These are phyloP conservation scores for Todus mexicanus DNA, from an alignment of 2,797 vertebrate genomes.

Conservation along the genomic window DNA sequence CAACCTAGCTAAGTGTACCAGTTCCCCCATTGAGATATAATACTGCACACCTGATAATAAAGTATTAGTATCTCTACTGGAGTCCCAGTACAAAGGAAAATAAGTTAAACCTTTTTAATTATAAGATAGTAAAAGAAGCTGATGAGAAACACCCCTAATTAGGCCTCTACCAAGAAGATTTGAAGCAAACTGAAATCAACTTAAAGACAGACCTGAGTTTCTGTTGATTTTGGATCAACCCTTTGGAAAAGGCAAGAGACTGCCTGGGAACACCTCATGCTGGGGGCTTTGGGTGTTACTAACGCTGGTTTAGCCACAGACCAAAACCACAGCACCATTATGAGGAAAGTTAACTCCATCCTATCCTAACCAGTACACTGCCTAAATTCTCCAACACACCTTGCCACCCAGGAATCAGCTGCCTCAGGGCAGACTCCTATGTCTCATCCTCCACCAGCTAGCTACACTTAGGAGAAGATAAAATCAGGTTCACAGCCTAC, in stretches of 20 bases:
- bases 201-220: neutral
- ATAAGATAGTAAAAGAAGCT: neutral
- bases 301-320: neutral
- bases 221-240: neutral
- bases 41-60: neutral
- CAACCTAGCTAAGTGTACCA: neutral
- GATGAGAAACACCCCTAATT: neutral
- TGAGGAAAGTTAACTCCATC: neutral
- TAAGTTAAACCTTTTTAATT: neutral
- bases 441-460: neutral
- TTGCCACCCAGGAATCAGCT: neutral
- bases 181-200: neutral
- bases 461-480: fast-evolving
- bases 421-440: neutral
- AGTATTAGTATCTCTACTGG: neutral
- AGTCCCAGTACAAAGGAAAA: neutral
- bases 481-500: neutral
- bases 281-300: neutral
- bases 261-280: neutral
- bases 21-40: neutral
- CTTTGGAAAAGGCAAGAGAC: neutral
- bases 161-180: neutral
- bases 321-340: neutral
- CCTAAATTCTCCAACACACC: neutral
- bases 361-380: neutral